Conservation (phyloP, 2,113 vertebrate species). For the Sylvia atricapilla region DNA sequence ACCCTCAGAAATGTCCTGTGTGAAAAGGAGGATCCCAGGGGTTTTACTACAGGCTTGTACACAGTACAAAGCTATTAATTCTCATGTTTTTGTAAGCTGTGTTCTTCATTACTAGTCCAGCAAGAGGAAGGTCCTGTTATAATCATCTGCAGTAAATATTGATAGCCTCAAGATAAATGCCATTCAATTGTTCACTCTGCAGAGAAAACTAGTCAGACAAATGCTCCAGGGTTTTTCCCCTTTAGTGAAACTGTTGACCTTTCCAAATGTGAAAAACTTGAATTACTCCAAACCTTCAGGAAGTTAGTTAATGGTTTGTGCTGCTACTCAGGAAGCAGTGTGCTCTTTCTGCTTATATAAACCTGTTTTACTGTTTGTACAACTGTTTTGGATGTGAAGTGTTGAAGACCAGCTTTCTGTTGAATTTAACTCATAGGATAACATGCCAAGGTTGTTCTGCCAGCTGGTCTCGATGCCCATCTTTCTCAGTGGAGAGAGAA, state of each 20-base stretch:
- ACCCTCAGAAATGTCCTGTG: background rate
- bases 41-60: background rate
- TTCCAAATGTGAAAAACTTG: background rate
- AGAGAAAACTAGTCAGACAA: background rate
- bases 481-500: background rate
- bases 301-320: background rate
- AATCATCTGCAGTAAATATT: background rate
- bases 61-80: background rate
- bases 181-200: background rate
- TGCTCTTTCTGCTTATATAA: background rate
- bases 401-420: background rate
- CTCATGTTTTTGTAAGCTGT: background rate
- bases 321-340: background rate
- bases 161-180: conserved; percentile 7
- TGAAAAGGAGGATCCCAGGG: background rate
- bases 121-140: background rate
- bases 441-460: background rate
- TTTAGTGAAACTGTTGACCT: conserved; percentile 10
- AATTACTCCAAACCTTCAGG: background rate
- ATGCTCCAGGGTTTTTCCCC: background rate
- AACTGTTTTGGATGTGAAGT: background rate
- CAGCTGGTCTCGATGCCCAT: background rate
- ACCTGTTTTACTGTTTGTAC: background rate
- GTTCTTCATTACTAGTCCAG: background rate
- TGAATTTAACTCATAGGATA: background rate